Evolutionary conservation across 2,113 vertebrate genomes (phyloP), one percentile per base, ranked within the genome.

Genomic region (Perccottus glenii): DNA sequence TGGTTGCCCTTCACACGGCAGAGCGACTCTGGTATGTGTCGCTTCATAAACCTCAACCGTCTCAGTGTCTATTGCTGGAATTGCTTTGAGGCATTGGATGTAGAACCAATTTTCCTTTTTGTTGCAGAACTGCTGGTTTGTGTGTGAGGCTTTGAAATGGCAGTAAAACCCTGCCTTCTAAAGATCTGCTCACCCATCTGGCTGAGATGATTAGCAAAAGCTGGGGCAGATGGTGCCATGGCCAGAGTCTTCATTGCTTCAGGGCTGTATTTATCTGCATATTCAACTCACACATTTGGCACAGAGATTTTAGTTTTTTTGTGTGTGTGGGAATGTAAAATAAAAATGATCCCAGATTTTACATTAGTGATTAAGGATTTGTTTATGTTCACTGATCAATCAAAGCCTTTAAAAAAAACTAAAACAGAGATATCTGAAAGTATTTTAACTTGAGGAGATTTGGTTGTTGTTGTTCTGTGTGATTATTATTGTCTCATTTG

Each of bases 191-290:
- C 44, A 59, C 67, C 89, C 88, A 87, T 89, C 86, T 91, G 91
- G 82, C 80, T 80, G 75, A 86, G 81, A 84, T 87, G 80, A 90
- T 91, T 88, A 90, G 82, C 81, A 77, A 81, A 87, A 84, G 79
- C 86, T 67, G 62, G 67, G 73, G 75, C 90, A 90, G 87, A 89
- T 92, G 89, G 86, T 73, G 66, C 63, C 67, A 55, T 4, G 47
- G 70, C 70, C 68, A 78, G 63, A 73, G 71, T 84, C 70, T 74
- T 75, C 71, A 19, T 81, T 65, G 83, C 84, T 80, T 81, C 46
- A 68, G 80, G 81, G 67, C 48, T 73, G 65, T 81, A 79, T 82
- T 84, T 73, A 83, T 87, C 84, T 85, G 80, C 78, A 75, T 48
- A 78, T 61, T 69, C 61, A 32, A 57, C 60, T 48, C 45, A 67